Evolutionary conservation across 1,140 invertebrate species (phyloP).

Genomic region (Heliconius himera): DNA sequence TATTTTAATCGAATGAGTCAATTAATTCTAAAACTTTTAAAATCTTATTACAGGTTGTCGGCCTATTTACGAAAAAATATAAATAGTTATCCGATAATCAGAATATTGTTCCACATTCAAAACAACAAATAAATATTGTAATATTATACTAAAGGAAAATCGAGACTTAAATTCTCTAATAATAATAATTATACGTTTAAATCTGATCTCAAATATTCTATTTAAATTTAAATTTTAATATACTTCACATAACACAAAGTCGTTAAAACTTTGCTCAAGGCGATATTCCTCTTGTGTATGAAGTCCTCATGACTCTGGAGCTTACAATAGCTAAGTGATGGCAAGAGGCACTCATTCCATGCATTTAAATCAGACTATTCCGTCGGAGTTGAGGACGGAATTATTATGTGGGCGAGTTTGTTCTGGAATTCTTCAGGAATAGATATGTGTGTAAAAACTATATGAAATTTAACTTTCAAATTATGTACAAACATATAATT

Average conservation of each 20-base stretch:
- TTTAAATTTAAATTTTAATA: background rate
- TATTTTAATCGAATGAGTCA: no score
- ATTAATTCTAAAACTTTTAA: no score
- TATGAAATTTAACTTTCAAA: background rate
- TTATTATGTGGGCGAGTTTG: background rate
- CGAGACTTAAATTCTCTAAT: no score
- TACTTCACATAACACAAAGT: background rate
- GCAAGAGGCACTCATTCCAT: conserved; percentile 5
- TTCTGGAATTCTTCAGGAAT: background rate
- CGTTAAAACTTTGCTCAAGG: conserved; percentile 9
- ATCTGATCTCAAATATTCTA: background rate
- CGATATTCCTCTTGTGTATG: conserved; percentile 9
- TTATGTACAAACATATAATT: no score
- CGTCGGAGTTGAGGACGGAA: background rate
- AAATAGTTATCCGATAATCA: no score
- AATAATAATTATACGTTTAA: background rate
- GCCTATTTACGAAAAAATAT: background rate
- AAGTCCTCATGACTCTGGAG: conserved; percentile 7
- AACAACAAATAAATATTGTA: no score
- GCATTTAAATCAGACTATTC: conserved; percentile 2
- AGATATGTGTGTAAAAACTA: background rate
- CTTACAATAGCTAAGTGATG: conserved; percentile 11
- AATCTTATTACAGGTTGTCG: background rate
- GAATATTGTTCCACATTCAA: no score
- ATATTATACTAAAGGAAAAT: no score